These are phyloP conservation scores for Polyergus mexicanus DNA, from an alignment of 1,140 invertebrate species.

Conservation along the genomic window DNA sequence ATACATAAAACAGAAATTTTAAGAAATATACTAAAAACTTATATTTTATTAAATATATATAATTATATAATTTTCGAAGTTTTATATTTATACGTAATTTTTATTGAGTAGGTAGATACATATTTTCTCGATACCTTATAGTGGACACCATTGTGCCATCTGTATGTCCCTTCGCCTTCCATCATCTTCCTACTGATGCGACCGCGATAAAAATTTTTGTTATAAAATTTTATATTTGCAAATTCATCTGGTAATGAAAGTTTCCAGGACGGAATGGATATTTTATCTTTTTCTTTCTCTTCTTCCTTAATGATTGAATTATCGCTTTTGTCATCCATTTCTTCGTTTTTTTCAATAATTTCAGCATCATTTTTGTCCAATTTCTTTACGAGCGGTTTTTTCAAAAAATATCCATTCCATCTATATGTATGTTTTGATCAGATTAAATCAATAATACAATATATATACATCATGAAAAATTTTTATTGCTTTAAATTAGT, in stretches of 20 bases:
- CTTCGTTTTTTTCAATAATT: background rate
- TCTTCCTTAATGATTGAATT: background rate
- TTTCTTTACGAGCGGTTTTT: background rate
- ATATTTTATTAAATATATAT: background rate
- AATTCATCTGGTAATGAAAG: constrained; percentile 71
- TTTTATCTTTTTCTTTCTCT: background rate
- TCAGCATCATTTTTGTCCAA: background rate
- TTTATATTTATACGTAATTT: background rate
- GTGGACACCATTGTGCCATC: constrained; percentile 86
- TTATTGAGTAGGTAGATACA: background rate
- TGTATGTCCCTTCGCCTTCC: constrained; percentile 87
- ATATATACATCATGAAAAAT: background rate
- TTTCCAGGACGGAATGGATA: constrained; percentile 52
- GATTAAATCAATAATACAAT: background rate
- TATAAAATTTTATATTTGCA: constrained; percentile 84
- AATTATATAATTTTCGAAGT: background rate
- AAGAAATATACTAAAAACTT: background rate
- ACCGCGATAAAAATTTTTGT: constrained; percentile 85
- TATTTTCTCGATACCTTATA: constrained; percentile 83
- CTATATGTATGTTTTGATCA: constrained; percentile 19
- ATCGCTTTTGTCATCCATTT: background rate
- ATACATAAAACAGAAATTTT: too few relatives aligned
- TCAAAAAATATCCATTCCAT: constrained; percentile 60
- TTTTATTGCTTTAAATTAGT: background rate
- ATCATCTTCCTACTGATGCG: constrained; percentile 85